Evolutionary conservation across 2,113 vertebrate genomes (phyloP).

Genomic region (Megaleporinus macrocephalus): DNA sequence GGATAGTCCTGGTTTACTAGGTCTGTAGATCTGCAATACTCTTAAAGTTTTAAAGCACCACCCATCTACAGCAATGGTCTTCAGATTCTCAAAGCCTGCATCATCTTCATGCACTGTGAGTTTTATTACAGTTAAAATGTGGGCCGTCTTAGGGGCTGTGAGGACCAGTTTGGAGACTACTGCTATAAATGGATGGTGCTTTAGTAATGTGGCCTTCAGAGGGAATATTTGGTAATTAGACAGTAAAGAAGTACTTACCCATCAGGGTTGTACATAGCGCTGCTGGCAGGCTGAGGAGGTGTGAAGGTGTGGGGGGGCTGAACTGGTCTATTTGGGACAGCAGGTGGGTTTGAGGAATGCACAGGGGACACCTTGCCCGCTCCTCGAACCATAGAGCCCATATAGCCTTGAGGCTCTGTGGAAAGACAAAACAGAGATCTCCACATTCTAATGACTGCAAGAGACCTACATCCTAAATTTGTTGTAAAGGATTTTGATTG

Average conservation of each 20-base stretch:
- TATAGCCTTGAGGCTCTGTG: constrained; percentile 83
- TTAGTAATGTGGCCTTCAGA: background rate
- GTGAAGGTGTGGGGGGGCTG: constrained; percentile 71
- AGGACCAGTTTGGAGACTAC: too few relatives aligned
- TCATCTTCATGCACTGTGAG: too few relatives aligned
- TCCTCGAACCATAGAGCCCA: constrained; percentile 80
- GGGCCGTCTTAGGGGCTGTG: too few relatives aligned
- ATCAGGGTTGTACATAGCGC: constrained; percentile 82
- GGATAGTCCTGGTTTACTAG: too few relatives aligned
- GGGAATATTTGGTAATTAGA: too few relatives aligned
- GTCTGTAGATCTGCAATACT: too few relatives aligned
- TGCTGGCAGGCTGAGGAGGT: constrained; percentile 82
- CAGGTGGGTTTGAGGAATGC: constrained; percentile 47
- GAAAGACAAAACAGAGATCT: constrained; percentile 10
- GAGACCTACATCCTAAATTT: background rate
- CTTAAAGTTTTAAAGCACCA: too few relatives aligned
- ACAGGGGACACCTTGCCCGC: constrained; percentile 46
- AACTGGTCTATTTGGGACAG: constrained; percentile 72
- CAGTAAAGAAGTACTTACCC: constrained; percentile 75
- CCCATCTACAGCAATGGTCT: too few relatives aligned
- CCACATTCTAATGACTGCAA: background rate
- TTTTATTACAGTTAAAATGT: too few relatives aligned
- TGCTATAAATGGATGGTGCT: too few relatives aligned
- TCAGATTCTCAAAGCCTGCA: too few relatives aligned
- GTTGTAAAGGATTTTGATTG: background rate